These are phyloP conservation scores for Arrhamphus sclerolepis DNA, from an alignment of 2,797 vertebrate species.

Conservation along the genomic window DNA sequence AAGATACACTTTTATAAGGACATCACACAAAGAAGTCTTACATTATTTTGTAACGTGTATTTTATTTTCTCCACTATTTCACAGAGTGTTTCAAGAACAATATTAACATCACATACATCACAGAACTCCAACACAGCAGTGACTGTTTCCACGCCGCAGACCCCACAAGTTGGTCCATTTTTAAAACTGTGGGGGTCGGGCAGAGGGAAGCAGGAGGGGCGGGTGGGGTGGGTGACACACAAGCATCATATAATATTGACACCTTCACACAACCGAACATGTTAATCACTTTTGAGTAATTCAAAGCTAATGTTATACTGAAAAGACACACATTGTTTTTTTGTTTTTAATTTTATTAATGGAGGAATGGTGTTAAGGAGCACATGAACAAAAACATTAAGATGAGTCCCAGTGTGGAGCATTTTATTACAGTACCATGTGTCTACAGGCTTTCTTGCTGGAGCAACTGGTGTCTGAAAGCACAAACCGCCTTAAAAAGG, in stretches of 20 bases:
- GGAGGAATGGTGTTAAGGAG: conserved; percentile 47
- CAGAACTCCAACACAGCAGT: conserved; percentile 76
- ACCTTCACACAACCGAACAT: conserved; percentile 72
- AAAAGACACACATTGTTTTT: conserved; percentile 60
- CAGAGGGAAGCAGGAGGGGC: conserved; percentile 39
- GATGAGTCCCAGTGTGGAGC: conserved; percentile 47
- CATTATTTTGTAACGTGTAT: conserved; percentile 51
- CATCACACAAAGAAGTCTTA: conserved; percentile 23
- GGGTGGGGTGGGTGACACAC: conserved; percentile 53
- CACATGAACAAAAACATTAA: conserved; percentile 55
- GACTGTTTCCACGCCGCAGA: conserved; percentile 52
- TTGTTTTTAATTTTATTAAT: conserved; percentile 40
- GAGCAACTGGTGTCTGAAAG: conserved; percentile 46
- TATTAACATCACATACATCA: conserved; percentile 82
- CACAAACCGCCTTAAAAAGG: conserved; percentile 16
- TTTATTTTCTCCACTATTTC: conserved; percentile 83
- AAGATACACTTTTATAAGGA: no score
- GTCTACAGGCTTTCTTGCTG: conserved; percentile 44
- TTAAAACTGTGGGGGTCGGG: conserved; percentile 35
- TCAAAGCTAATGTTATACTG: conserved; percentile 74
- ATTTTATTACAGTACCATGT: conserved; percentile 24
- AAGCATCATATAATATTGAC: conserved; percentile 72
- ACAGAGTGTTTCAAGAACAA: conserved; percentile 83
- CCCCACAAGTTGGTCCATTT: conserved; percentile 59
- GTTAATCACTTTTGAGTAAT: conserved; percentile 46